Evolutionary conservation across 2,888 invertebrate genomes (phyloP).

Genomic region (Leptopilina syphax): DNA sequence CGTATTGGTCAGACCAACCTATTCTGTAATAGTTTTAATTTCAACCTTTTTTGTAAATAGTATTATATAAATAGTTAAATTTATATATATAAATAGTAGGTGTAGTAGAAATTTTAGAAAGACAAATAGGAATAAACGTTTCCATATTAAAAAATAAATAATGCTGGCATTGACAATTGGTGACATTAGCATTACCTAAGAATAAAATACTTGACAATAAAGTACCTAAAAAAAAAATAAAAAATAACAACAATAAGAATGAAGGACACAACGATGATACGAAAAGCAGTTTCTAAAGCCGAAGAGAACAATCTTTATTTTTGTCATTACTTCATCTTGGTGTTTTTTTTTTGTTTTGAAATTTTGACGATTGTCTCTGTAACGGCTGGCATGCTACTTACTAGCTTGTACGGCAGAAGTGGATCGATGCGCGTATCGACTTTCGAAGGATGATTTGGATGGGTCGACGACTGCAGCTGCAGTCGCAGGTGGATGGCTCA

Average conservation of each 20-base stretch:
- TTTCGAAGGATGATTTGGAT: conserved; percentile 74
- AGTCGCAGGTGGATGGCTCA: conserved; percentile 63
- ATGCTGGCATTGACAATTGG: not conserved
- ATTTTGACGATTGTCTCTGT: not conserved
- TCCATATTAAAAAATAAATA: too few relatives aligned
- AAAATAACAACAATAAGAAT: not conserved
- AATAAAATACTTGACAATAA: conserved; percentile 30
- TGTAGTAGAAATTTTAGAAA: too few relatives aligned
- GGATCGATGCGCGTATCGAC: conserved; percentile 73
- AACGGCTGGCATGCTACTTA: conserved; percentile 73
- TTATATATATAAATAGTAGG: too few relatives aligned
- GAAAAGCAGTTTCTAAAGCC: conserved; percentile 41
- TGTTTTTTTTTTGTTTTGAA: too few relatives aligned
- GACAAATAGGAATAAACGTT: too few relatives aligned
- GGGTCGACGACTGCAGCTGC: conserved; percentile 67
- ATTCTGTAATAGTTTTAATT: too few relatives aligned
- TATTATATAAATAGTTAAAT: too few relatives aligned
- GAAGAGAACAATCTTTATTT: not conserved
- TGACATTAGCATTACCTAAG: not conserved
- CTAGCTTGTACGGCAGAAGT: conserved; percentile 73
- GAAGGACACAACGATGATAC: conserved; percentile 24
- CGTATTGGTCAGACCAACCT: too few relatives aligned
- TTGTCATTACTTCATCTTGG: too few relatives aligned
- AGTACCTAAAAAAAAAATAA: too few relatives aligned
- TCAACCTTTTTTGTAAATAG: too few relatives aligned